A percentile compares a stretch with the other conserved stretches of the same genome.
These are phyloP conservation scores for Caranx melampygus DNA, from an alignment of 2,113 vertebrate species.

Conservation along the genomic window DNA sequence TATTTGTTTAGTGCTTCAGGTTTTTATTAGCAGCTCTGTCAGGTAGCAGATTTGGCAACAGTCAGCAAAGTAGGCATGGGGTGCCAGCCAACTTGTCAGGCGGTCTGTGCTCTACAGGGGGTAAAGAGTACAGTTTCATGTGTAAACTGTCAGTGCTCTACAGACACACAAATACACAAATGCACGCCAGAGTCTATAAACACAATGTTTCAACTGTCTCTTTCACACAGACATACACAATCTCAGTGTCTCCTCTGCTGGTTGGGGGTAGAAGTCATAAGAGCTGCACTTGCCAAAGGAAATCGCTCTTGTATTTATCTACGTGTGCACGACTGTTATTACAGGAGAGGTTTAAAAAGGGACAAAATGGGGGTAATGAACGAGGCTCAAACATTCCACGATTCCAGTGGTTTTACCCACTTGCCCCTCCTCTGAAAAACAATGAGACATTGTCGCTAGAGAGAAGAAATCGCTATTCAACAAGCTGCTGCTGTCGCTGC, in stretches of 20 bases:
- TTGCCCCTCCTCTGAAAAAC: conserved; percentile 58
- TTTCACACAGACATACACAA: conserved; percentile 52
- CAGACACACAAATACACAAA: conserved; percentile 61
- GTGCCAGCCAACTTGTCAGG: conserved; percentile 45
- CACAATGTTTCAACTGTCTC: conserved; percentile 36
- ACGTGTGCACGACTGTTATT: conserved; percentile 75
- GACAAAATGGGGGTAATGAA: conserved; percentile 62
- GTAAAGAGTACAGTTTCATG: conserved; percentile 41
- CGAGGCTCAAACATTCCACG: conserved; percentile 70
- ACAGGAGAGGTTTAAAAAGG: conserved; percentile 57
- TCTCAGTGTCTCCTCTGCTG: conserved; percentile 46
- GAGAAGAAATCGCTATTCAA: conserved; percentile 58
- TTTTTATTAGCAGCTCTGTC: conserved; percentile 58
- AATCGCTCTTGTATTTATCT: conserved; percentile 71
- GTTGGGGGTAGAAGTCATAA: conserved; percentile 58
- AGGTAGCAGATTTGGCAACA: conserved; percentile 42
- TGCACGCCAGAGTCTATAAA: conserved; percentile 46
- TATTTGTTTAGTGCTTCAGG: conserved; percentile 48
- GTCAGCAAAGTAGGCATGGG: neutral
- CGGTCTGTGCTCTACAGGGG: conserved; percentile 41
- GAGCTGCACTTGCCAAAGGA: conserved; percentile 57
- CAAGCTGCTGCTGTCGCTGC: conserved; percentile 22
- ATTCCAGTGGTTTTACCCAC: conserved; percentile 65
- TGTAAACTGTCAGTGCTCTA: conserved; percentile 25
- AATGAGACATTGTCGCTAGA: conserved; percentile 76